These are phyloP conservation scores for Liolophura sinensis DNA, from an alignment of 1,140 invertebrate species.

Conservation along the genomic window DNA sequence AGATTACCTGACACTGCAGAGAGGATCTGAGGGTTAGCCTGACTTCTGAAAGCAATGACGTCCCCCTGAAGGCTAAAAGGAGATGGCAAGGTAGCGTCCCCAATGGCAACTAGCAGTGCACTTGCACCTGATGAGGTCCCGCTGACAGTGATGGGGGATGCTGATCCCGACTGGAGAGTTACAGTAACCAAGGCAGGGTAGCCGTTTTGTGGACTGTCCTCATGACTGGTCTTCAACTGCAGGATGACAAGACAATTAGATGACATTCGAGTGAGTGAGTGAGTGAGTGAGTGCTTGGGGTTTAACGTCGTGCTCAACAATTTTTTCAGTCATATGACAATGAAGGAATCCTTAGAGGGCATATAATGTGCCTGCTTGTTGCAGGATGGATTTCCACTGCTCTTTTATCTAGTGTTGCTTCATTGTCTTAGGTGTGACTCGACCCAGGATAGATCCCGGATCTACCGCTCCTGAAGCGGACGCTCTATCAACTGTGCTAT, in stretches of 20 bases:
- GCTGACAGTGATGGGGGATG: slow-evolving; percentile 12
- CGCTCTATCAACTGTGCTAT: too few relatives aligned
- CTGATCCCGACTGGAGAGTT: slow-evolving; percentile 14
- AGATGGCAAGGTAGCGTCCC: slow-evolving; percentile 25
- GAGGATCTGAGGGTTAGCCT: slow-evolving; percentile 26
- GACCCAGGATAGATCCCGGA: too few relatives aligned
- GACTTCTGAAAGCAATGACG: slow-evolving; percentile 30
- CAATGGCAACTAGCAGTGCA: slow-evolving; percentile 30
- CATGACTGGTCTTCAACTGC: slow-evolving; percentile 17
- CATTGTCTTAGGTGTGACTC: neutral
- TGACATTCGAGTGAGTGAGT: neutral
- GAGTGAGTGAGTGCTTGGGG: neutral
- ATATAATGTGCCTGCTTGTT: too few relatives aligned
- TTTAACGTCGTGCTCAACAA: too few relatives aligned
- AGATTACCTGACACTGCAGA: slow-evolving; percentile 36
- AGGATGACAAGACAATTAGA: slow-evolving; percentile 4
- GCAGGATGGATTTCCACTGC: too few relatives aligned
- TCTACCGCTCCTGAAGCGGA: too few relatives aligned
- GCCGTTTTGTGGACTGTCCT: slow-evolving; percentile 8
- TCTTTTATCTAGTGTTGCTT: too few relatives aligned
- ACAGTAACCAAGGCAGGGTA: slow-evolving; percentile 20
- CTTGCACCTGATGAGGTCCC: slow-evolving; percentile 33
- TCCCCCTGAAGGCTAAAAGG: slow-evolving; percentile 28
- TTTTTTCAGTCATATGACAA: too few relatives aligned
- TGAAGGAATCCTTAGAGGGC: too few relatives aligned